Conservation (phyloP, 2,888 invertebrate species). For the Polymixis lichenea region DNA sequence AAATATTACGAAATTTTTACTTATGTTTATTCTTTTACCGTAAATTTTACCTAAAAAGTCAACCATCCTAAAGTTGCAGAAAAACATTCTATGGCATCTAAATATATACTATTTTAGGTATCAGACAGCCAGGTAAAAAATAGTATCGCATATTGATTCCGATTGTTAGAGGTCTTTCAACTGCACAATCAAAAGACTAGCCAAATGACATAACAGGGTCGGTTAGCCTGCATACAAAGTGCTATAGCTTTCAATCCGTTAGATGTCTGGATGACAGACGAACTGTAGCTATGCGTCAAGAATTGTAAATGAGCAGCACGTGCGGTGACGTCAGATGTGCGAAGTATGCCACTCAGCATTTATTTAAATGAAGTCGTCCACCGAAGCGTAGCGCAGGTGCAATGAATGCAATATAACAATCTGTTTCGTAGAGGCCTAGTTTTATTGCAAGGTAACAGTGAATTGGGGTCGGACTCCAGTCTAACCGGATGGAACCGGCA, state of each 20-base stretch:
- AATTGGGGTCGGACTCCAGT: too few species aligned
- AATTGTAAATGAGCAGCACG: constrained; percentile 54
- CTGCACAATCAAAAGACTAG: constrained; percentile 37
- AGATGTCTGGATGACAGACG: constrained; percentile 52
- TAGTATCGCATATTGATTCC: constrained; percentile 33
- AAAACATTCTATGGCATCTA: not conserved
- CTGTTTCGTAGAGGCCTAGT: not conserved
- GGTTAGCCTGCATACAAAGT: constrained; percentile 27
- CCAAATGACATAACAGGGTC: constrained; percentile 51
- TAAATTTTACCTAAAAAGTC: not conserved
- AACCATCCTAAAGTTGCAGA: not conserved
- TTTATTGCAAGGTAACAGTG: not conserved
- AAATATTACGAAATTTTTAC: not conserved
- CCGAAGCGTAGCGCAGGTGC: constrained; percentile 3
- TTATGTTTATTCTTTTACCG: not conserved
- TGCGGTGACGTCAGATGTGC: constrained; percentile 56
- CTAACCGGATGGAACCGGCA: too few species aligned
- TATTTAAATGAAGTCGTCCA: constrained; percentile 28
- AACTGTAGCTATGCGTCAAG: constrained; percentile 36
- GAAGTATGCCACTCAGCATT: constrained; percentile 45
- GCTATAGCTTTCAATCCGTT: constrained; percentile 40
- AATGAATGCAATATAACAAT: not conserved
- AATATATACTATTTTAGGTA: not conserved
- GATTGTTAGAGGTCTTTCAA: constrained; percentile 51
- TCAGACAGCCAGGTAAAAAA: not conserved